Base-by-base conservation (phyloP, 2,797 vertebrate genomes). In the Pseudomugil tenellus region DNA sequence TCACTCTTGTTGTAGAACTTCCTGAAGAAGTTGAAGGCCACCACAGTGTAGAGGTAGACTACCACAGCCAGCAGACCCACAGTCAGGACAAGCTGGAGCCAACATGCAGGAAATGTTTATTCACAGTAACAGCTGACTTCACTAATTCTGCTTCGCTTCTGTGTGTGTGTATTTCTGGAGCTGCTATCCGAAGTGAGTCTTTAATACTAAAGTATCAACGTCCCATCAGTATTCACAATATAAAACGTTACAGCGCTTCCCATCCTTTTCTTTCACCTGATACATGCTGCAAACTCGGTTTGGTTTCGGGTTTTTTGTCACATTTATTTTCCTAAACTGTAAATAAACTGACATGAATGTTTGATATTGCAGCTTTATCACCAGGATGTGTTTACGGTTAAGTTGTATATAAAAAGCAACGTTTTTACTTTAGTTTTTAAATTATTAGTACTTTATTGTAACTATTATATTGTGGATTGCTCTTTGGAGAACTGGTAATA, bases 1-100 rank as follows among this genome's bases (percentile, higher is more conserved):
- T 98, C 98, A 0, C 98, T 98, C 89, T 99, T 99, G 84, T 99
- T 99, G 94, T 99, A 99, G 94, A 99, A 99, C 90, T 98, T 99
- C 65, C 98, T 96, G 93, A 99, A 99, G 93, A 99, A 99, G 93
- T 99, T 99, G 92, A 99, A 99, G 5, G 98, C 97, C 86, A 99
- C 97, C 72, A 99, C 98, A 0, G 97, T 99, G 87, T 99, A 99
- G 56, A 99, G 96, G 67, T 99, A 99, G 25, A 99, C 98, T 0
- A 99, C 96, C 23, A 99, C 98, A 0, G 97, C 97, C n/a, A 99
- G 92, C 78, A 99, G 94, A 12, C 98, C 98, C n/a, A 99, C 98
- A 0, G 98, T 99, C 73, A 99, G 91, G 79, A 97, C 95, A 6
- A 99, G 90, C 98, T 99, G 66, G 8, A 65, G 26, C 25, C 19